These are phyloP conservation scores for Ophion obscuratus DNA, from an alignment of 2,888 invertebrate genomes.

Conservation along the genomic window DNA sequence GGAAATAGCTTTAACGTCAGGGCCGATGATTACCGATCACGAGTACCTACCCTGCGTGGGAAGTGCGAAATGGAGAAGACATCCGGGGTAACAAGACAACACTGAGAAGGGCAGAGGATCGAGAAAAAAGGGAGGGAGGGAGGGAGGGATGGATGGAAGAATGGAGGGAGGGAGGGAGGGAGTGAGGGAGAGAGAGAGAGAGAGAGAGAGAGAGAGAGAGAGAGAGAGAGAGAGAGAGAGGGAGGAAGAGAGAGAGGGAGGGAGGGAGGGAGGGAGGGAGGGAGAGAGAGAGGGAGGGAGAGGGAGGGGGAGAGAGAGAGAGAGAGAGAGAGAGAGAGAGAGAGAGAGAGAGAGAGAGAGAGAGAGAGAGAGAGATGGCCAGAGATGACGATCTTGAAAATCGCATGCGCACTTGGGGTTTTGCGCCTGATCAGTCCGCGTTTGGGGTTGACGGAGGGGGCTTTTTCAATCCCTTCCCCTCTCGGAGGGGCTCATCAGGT, in stretches of 20 bases:
- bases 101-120: not conserved
- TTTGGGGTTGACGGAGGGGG: constrained; percentile 6
- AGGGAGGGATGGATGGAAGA: not conserved
- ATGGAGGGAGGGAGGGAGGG: not conserved
- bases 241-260: not conserved
- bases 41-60: constrained; percentile 19
- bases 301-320: constrained; percentile 4
- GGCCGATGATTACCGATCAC: constrained; percentile 25
- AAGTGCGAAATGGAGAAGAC: constrained; percentile 11
- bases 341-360: not conserved
- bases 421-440: constrained; percentile 38
- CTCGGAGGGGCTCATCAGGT: constrained; percentile 68
- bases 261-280: too few relatives aligned
- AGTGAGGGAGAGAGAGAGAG: constrained; percentile 1
- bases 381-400: constrained; percentile 17
- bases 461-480: constrained; percentile 55
- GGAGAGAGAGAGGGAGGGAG: not conserved
- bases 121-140: not conserved
- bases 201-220: too few relatives aligned
- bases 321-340: too few relatives aligned
- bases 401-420: constrained; percentile 32
- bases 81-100: constrained; percentile 50
- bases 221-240: not conserved
- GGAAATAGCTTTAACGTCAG: constrained; percentile 34
- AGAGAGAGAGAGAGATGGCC: constrained; percentile 6